Conservation (phyloP, 2,888 invertebrate species). For the Limenitis arthemis region DNA sequence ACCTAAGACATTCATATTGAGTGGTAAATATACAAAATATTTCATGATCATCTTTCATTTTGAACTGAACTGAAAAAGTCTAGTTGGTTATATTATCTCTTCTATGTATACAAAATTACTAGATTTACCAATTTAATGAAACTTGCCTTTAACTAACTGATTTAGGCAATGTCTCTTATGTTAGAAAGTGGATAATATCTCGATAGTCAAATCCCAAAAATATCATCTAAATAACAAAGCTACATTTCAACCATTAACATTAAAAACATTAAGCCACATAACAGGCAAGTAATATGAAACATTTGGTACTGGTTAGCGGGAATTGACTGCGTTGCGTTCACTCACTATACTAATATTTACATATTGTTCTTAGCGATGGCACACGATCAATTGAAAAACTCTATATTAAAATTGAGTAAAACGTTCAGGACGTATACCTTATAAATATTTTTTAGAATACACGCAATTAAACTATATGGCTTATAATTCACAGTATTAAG, state of each 20-base stretch:
- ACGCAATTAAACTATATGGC: neutral
- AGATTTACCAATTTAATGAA: too few relatives aligned
- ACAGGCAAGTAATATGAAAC: conserved; percentile 18
- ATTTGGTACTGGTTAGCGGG: conserved; percentile 37
- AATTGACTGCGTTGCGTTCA: conserved; percentile 63
- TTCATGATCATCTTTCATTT: too few relatives aligned
- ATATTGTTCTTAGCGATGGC: conserved; percentile 56
- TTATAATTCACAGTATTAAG: too few relatives aligned
- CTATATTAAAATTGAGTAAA: conserved; percentile 5
- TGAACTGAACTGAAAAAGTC: too few relatives aligned
- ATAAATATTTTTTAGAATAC: conserved; percentile 3
- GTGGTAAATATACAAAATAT: too few relatives aligned
- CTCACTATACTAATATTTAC: conserved; percentile 43
- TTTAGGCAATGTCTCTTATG: too few relatives aligned
- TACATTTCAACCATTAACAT: neutral
- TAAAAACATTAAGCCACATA: neutral
- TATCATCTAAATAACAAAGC: neutral
- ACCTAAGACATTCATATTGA: too few relatives aligned
- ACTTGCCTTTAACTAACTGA: too few relatives aligned
- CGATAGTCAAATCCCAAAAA: neutral
- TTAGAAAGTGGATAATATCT: too few relatives aligned
- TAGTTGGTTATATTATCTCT: too few relatives aligned
- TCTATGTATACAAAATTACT: too few relatives aligned
- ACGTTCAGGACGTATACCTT: conserved; percentile 12
- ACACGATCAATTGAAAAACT: conserved; percentile 33